phyloP scores from a whole-genome alignment of 2,888 invertebrate genomes.

The Miltochrista miniata region DNA sequence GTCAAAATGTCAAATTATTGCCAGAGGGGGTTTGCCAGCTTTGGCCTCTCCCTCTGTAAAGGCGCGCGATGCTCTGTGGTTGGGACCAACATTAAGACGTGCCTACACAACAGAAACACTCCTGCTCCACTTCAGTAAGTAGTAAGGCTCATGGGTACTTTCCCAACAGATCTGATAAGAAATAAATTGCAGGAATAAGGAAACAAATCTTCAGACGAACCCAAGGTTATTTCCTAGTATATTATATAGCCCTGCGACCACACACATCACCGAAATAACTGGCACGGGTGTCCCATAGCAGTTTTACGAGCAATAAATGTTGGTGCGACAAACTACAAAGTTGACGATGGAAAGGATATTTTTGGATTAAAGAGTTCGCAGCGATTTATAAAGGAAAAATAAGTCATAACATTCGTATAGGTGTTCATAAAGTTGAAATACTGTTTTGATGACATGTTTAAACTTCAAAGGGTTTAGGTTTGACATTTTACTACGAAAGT shows the following conservation, averaged over 20 bases:
- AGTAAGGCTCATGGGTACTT: no score
- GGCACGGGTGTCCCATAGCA: conserved; percentile 26
- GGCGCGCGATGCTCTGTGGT: no score
- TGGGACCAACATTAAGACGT: no score
- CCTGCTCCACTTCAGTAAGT: no score
- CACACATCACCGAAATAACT: conserved; percentile 30
- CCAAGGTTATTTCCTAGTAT: not conserved
- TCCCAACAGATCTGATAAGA: no score
- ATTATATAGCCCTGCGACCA: conserved; percentile 15
- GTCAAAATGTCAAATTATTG: no score
- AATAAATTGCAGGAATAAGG: no score
- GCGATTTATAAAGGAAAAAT: conserved; percentile 23
- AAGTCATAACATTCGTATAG: conserved; percentile 4
- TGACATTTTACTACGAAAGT: not conserved
- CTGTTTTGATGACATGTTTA: not conserved
- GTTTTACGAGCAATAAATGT: conserved; percentile 33
- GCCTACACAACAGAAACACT: no score
- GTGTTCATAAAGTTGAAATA: not conserved
- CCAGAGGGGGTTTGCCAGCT: no score
- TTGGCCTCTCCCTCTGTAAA: no score
- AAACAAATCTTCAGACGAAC: not conserved
- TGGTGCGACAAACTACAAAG: conserved; percentile 29
- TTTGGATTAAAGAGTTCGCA: conserved; percentile 23
- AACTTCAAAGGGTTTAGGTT: not conserved
- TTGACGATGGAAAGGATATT: conserved; percentile 17